Base-by-base conservation (phyloP, 1,140 invertebrate species). In the Ceratina australensis region DNA sequence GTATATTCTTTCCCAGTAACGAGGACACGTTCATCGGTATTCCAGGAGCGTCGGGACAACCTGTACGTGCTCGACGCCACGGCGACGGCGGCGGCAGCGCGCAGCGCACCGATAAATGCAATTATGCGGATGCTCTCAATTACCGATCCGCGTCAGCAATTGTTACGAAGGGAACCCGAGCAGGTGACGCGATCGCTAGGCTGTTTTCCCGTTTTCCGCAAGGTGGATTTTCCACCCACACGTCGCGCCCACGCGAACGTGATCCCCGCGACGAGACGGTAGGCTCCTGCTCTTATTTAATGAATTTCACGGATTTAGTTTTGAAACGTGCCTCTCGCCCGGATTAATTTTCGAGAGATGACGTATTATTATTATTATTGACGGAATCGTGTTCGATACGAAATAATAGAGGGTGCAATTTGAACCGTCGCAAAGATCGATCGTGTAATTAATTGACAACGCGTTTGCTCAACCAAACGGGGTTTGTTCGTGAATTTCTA, bases 91-190 rank as follows among this genome's bases (percentile, higher is more conserved):
- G 33, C 8, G 33, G 33, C 33, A 10, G 33, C 33, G 33, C 33
- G 33, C 33, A 42, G 33, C 33, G 33, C 33, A 42, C 33, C 33
- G 33, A 42, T 79, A 89, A 88, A 89, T 85, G 83, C 87, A 89
- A 89, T 89, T 89, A 89, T 82, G 68, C 66, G 86, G 73, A 86
- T 85, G 82, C 83, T 89, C 87, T 88, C 86, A 88, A 89, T 89
- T 89, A 87, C 88, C 77, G 85, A 86, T 86, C 85, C 82, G 72
- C 83, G 86, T 89, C 86, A 89, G 86, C 83, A 86, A 89, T 89
- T 86, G 87, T 87, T 82, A 81, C 85, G 82, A 78, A 86, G 78
- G 78, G 81, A 87, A 84, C 60, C 50, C 64, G 80, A 82, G 73
- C 71, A 82, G 68, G 65, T 78, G 63, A 68, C 69, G 73, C 60